phyloP scores from a whole-genome alignment of 2,888 invertebrate species.

The Pyrrhosoma nymphula region DNA sequence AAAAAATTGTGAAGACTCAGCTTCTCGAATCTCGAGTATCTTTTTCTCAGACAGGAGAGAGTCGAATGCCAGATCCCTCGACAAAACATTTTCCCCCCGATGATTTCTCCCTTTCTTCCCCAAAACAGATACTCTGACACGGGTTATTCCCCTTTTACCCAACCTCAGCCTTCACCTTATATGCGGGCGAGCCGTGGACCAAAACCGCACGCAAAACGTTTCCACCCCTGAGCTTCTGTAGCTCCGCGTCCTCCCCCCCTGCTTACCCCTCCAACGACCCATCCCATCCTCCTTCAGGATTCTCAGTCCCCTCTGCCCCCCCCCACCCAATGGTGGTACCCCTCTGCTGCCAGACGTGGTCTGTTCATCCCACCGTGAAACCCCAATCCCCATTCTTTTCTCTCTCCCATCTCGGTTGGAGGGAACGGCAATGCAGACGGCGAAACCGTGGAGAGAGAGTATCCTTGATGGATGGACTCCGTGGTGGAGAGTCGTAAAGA shows the following conservation, averaged over 20 bases:
- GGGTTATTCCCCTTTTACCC: not conserved
- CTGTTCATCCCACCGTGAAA: not conserved
- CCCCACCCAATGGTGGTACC: too few species aligned
- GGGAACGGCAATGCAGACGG: not conserved
- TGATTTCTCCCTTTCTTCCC: too few species aligned
- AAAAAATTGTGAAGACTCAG: too few species aligned
- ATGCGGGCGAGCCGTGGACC: not conserved
- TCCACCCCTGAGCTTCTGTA: not conserved
- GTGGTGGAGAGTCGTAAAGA: not conserved
- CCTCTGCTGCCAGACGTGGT: not conserved
- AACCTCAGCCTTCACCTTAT: not conserved
- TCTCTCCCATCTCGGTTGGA: not conserved
- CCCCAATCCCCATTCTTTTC: conserved; percentile 32
- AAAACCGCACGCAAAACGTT: too few species aligned
- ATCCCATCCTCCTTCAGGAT: not conserved
- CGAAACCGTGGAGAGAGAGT: not conserved
- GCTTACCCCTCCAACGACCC: not conserved
- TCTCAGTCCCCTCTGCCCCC: not conserved
- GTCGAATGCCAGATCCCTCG: too few species aligned
- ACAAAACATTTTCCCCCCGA: too few species aligned
- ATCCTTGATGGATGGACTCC: conserved; percentile 40
- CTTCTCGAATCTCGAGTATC: too few species aligned
- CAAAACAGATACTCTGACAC: too few species aligned
- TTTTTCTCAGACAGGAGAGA: too few species aligned
- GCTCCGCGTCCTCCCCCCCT: not conserved